Base-by-base conservation (phyloP, 2,888 invertebrate genomes). In the Scaptodrosophila latifasciaeformis region DNA sequence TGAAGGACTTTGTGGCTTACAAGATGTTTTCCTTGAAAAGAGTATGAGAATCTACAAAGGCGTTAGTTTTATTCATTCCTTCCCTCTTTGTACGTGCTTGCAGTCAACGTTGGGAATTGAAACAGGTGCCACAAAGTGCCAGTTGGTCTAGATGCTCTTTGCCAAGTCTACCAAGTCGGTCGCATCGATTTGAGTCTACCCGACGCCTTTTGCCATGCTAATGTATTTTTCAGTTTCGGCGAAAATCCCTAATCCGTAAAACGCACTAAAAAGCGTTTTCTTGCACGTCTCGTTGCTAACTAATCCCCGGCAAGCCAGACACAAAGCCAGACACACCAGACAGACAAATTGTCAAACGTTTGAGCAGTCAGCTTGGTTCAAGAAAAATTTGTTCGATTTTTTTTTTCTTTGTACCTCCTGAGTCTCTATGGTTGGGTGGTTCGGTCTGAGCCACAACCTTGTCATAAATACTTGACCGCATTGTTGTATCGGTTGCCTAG, bases 41-140 rank as follows among this genome's bases (percentile, higher is more conserved):
- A n/a, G n/a, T n/a, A n/a, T n/a, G n/a, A n/a, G n/a, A n/a, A 50
- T 29, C 53, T 57, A 49, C 55, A 55, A 46, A 24, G 21, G n/a
- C 6, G 10, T 19, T n/a, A n/a, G n/a, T n/a, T n/a, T n/a, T n/a
- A n/a, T n/a, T n/a, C n/a, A n/a, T n/a, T n/a, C n/a, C n/a, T n/a
- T n/a, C n/a, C n/a, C 24, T 3, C 24, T 24, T 7, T 24, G 24
- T 24, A 3, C 24, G n/a, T n/a, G n/a, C n/a, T n/a, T n/a, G n/a
- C n/a, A 44, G 12, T 49, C 12, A 15, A 17, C 49, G 29, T 52
- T 84, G 84, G 75, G 83, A 84, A 82, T 59, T 59, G 48, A 45
- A 62, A 66, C 84, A 84, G 84, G 78, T 84, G 84, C 59, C 67
- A 62, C 64, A 81, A 80, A 83, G 82, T 82, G 75, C 70, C 78